Conservation (phyloP, 2,888 invertebrate genomes). For the Eupelmus urozonus region DNA sequence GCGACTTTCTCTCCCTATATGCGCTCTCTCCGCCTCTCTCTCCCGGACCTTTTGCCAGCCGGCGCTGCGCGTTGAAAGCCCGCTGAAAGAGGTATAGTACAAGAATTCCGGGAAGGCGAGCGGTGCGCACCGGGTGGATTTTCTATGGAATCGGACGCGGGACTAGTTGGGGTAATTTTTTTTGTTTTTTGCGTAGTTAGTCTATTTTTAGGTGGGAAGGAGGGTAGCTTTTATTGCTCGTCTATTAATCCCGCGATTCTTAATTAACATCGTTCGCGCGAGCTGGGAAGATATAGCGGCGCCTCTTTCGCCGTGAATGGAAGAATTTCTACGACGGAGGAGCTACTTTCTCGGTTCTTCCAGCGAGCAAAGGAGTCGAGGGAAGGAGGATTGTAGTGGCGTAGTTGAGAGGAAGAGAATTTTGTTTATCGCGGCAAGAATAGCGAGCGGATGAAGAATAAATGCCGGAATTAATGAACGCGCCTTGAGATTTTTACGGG, state of each 20-base stretch:
- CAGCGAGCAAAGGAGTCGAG: too few relatives aligned
- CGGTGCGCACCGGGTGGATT: background rate
- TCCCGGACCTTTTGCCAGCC: conserved; percentile 64
- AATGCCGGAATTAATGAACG: conserved; percentile 22
- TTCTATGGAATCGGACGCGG: background rate
- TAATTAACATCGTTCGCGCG: conserved; percentile 32
- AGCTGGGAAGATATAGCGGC: too few relatives aligned
- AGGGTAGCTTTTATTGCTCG: background rate
- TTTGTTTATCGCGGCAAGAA: conserved; percentile 12
- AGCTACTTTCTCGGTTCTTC: too few relatives aligned
- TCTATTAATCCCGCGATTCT: conserved; percentile 21
- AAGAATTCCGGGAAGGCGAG: conserved; percentile 61
- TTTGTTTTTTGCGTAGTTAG: background rate
- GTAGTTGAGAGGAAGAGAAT: too few relatives aligned
- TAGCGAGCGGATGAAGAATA: background rate
- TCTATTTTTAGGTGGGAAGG: background rate
- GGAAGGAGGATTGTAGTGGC: too few relatives aligned
- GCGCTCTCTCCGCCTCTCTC: conserved; percentile 17
- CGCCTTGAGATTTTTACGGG: conserved; percentile 11
- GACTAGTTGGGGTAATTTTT: too few relatives aligned
- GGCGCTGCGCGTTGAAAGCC: conserved; percentile 59
- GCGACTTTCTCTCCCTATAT: conserved; percentile 8
- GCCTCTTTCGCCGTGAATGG: too few relatives aligned
- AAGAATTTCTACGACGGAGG: too few relatives aligned
- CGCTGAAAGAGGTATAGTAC: conserved; percentile 59